Evolutionary conservation across 2,888 invertebrate species (phyloP).

Genomic region (Parnassius orleans): DNA sequence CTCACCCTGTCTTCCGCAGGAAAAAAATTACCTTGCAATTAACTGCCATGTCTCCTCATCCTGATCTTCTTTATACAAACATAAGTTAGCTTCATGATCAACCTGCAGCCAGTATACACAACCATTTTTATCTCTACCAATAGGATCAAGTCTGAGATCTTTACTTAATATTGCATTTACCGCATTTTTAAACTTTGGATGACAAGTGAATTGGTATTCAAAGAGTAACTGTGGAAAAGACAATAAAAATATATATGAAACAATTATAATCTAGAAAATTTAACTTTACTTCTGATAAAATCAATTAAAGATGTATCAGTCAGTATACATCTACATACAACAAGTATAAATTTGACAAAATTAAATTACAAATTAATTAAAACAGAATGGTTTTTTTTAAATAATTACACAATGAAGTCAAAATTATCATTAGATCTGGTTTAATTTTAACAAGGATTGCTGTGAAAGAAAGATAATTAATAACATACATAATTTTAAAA

Average conservation of each 20-base stretch:
- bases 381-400: too few relatives aligned
- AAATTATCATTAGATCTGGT: too few relatives aligned
- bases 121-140: conserved; percentile 95
- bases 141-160: conserved; percentile 91
- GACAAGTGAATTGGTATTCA: conserved; percentile 97
- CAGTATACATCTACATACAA: too few relatives aligned
- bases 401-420: too few relatives aligned
- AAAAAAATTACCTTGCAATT: conserved; percentile 86
- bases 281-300: too few relatives aligned
- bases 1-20: too few relatives aligned
- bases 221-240: conserved; percentile 85
- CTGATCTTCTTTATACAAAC: conserved; percentile 96
- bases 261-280: background rate
- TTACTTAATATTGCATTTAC: conserved; percentile 89
- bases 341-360: too few relatives aligned
- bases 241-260: conserved; percentile 7
- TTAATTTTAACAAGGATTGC: background rate
- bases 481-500: too few relatives aligned
- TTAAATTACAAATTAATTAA: too few relatives aligned
- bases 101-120: conserved; percentile 96
- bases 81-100: conserved; percentile 92
- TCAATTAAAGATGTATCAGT: too few relatives aligned
- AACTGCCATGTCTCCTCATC: conserved; percentile 98
- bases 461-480: too few relatives aligned
- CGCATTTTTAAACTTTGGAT: conserved; percentile 94